A percentile compares a stretch with the other conserved stretches of the same genome.
Evolutionary conservation across 92 coral and sea anemone species (phyloP).

Genomic region (Plumapathes pennacea): DNA sequence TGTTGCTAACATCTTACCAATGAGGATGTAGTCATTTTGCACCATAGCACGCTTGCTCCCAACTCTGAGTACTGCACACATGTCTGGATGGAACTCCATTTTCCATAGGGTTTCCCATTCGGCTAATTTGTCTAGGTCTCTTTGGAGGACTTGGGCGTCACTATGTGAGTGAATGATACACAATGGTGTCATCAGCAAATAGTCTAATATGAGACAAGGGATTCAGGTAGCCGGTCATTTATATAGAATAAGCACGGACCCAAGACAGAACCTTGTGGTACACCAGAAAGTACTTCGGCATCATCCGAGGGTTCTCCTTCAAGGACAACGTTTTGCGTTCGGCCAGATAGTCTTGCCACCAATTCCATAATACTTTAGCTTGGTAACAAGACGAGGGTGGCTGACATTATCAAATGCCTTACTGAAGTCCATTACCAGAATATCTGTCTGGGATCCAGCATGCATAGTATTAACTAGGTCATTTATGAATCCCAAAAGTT

Average conservation of each 20-base stretch:
- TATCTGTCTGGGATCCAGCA: conserved; percentile 6
- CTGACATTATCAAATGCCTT: conserved; percentile 10
- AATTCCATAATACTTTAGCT: neutral
- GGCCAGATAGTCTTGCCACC: neutral
- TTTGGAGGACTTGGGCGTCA: conserved; percentile 10
- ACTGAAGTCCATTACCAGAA: conserved; percentile 5
- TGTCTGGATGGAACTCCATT: conserved; percentile 6
- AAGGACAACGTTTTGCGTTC: neutral
- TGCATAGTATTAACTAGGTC: conserved; percentile 11
- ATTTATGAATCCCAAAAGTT: neutral
- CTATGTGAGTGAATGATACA: conserved; percentile 13
- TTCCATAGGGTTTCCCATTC: conserved; percentile 20
- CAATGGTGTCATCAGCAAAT: conserved; percentile 39
- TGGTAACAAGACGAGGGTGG: conserved; percentile 1
- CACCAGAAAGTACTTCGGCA: conserved; percentile 9
- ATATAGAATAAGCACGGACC: conserved; percentile 31
- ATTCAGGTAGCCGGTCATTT: conserved; percentile 28
- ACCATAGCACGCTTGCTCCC: too few relatives aligned
- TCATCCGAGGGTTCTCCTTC: neutral
- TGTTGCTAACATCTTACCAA: too few relatives aligned
- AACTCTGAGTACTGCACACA: too few relatives aligned
- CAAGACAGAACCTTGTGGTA: conserved; percentile 15
- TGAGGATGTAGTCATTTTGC: too few relatives aligned
- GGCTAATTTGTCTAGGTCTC: conserved; percentile 21
- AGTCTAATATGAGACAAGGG: conserved; percentile 19